Conservation (phyloP, 2,888 invertebrate genomes). For the Danaus chrysippus region DNA sequence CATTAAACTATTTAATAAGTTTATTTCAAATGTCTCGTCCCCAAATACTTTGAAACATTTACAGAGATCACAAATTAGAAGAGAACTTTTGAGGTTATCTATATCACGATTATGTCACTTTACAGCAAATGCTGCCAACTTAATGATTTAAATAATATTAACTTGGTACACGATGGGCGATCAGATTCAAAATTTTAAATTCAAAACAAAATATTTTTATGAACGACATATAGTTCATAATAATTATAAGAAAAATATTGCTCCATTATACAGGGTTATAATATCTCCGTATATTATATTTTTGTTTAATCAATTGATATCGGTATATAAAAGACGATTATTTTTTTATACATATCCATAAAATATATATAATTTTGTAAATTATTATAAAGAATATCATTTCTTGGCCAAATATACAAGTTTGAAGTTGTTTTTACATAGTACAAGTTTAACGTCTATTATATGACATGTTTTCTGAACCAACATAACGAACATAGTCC, state of each 20-base stretch:
- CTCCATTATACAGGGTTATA: no score
- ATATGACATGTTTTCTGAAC: neutral
- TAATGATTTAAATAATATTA: slow-evolving; percentile 50
- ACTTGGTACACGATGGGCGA: neutral
- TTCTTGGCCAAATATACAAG: no score
- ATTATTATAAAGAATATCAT: no score
- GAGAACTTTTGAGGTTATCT: slow-evolving; percentile 52
- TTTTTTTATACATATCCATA: no score
- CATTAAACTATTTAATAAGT: neutral
- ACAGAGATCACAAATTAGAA: slow-evolving; percentile 5
- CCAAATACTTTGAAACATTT: slow-evolving; percentile 5
- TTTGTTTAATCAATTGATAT: no score
- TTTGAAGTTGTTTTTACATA: neutral
- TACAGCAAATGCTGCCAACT: slow-evolving; percentile 17
- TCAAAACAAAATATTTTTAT: no score
- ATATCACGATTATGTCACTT: slow-evolving; percentile 47
- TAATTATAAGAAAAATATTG: no score
- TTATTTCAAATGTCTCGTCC: neutral
- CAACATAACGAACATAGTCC: neutral
- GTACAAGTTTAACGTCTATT: neutral
- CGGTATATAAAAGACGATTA: no score
- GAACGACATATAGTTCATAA: no score
- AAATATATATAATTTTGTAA: no score
- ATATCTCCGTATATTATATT: no score
- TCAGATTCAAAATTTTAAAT: neutral